phyloP scores from a whole-genome alignment of 2,113 vertebrate genomes.

The Sturnus vulgaris region DNA sequence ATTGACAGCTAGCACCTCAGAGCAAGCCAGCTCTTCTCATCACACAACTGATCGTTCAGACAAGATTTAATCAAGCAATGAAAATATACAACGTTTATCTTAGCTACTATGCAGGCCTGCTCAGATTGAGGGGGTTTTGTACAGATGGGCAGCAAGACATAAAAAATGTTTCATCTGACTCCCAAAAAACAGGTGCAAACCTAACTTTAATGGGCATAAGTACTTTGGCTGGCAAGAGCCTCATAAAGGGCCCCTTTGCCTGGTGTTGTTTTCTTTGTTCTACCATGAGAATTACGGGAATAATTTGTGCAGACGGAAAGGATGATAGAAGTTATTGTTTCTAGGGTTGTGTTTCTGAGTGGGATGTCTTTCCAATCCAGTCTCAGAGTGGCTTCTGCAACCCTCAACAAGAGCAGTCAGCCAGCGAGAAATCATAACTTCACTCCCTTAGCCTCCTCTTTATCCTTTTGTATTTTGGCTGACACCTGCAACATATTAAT shows the following conservation, averaged over 20 bases:
- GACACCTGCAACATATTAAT: conserved; percentile 29
- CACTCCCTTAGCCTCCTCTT: background rate
- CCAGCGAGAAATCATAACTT: background rate
- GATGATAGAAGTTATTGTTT: background rate
- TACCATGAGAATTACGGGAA: background rate
- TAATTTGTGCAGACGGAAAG: background rate
- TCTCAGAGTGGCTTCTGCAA: background rate
- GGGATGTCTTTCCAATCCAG: background rate
- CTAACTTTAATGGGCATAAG: background rate
- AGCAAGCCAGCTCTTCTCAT: conserved; percentile 22
- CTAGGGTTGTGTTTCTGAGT: background rate
- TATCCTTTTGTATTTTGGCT: conserved; percentile 43
- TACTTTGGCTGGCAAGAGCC: background rate
- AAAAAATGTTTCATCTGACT: background rate
- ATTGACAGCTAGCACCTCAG: conserved; percentile 33
- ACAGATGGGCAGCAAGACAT: background rate
- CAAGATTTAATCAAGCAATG: conserved; percentile 38
- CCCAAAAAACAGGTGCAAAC: background rate
- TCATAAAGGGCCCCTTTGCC: background rate
- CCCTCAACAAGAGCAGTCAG: background rate
- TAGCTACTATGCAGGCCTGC: background rate
- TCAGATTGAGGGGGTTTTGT: background rate
- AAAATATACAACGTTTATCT: background rate
- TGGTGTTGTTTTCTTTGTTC: background rate
- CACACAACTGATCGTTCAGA: conserved; percentile 11